Evolutionary conservation across 2,888 invertebrate genomes (phyloP), one percentile per base, ranked within the genome.

Genomic region (Frankliniella intonsa): DNA sequence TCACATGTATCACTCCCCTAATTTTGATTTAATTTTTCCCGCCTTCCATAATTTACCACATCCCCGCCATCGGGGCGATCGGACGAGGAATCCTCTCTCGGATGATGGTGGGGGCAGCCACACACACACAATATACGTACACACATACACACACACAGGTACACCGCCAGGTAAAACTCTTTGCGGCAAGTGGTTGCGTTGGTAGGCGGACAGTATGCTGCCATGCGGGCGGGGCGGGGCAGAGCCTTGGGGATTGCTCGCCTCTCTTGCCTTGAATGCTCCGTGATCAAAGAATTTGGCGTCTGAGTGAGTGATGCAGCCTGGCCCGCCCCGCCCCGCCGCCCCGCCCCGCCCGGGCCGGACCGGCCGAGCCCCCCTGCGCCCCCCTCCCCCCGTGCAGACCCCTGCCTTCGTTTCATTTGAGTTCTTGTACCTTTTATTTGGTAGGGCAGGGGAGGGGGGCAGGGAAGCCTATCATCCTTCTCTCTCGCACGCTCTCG

Each of bases 341-440:
- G 62, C 7, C 62, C 62, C 3, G 62, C 14, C 62, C 62, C 8
- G 62, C 62, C 62, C 17, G 12, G 19, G 62, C 62, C 62, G 62
- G 14, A 12, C 55, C 55, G 55, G 14, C 14, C 14, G 12, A 55
- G 55, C 12, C 55, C 38, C 38, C 55, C 62, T 62, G 62, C 62
- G 38, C 81, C 62, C 11, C 62, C 55, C 62, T 2, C 81, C 62
- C 11, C 62, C 55, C 14, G 79, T 22, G 22, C 51, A 51, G 22
- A 22, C 51, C 81, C 81, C 65, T 49, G 19, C 51, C 65, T 81
- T 81, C 55, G 55, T 81, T 51, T 50, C 81, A 81, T 81, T 38
- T 81, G 81, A 81, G 50, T 50, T 81, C 27, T 81, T 65, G 25
- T 81, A 55, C 65, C 27, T 81, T 81, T 51, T 81, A 62, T 81